These are phyloP conservation scores for Tetanocera ferruginea DNA, from an alignment of 2,888 invertebrate genomes.

Conservation along the genomic window DNA sequence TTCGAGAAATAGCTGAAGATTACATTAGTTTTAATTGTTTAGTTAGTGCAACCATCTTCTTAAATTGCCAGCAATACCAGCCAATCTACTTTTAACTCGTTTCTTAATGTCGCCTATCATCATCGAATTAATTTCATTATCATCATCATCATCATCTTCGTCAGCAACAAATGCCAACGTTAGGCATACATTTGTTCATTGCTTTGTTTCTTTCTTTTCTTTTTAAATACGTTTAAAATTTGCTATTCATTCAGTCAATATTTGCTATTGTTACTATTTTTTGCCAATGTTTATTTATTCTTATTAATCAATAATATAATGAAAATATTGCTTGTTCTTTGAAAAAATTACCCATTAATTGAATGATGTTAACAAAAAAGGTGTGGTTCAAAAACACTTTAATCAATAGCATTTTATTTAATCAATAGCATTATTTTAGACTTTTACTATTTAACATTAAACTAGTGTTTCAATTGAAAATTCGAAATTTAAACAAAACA, in stretches of 20 bases:
- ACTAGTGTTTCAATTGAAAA: slow-evolving; percentile 1
- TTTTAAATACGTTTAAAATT: slow-evolving; percentile 11
- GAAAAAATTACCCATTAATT: neutral
- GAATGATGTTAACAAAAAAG: neutral
- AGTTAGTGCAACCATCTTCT: no score
- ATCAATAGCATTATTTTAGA: slow-evolving; percentile 11
- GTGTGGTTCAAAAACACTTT: neutral
- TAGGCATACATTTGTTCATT: no score
- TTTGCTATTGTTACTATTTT: neutral
- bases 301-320: neutral
- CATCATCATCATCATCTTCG: neutral
- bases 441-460: slow-evolving; percentile 16
- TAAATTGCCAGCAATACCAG: no score
- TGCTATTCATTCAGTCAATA: neutral
- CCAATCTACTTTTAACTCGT: no score
- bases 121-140: neutral
- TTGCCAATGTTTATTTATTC: neutral
- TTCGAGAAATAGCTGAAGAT: neutral
- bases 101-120: no score
- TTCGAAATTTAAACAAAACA: neutral
- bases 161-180: neutral
- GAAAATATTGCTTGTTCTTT: neutral
- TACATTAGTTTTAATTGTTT: neutral
- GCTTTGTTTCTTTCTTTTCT: neutral
- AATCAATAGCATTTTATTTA: neutral